Evolutionary conservation across 2,888 invertebrate genomes (phyloP).

Genomic region (Cantharis rustica): DNA sequence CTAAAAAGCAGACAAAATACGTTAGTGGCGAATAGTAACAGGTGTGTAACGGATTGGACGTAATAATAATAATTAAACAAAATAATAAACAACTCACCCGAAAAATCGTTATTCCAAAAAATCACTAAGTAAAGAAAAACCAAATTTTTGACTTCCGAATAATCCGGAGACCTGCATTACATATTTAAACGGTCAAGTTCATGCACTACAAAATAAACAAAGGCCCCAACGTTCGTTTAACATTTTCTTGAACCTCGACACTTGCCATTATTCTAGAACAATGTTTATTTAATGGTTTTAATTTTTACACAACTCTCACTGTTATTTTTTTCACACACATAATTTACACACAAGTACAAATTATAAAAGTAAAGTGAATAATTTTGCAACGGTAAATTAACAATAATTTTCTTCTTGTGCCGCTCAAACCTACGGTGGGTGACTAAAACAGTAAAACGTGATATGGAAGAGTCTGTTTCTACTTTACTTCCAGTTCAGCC

Average conservation of each 20-base stretch:
- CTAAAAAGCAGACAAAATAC: neutral
- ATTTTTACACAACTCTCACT: neutral
- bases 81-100: neutral
- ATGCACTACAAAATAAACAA: slow-evolving; percentile 16
- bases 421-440: slow-evolving; percentile 9
- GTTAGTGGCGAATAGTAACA: neutral
- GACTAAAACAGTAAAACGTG: slow-evolving; percentile 17
- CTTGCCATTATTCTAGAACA: neutral
- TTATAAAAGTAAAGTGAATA: slow-evolving; percentile 12
- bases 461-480: slow-evolving; percentile 12
- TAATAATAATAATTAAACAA: neutral
- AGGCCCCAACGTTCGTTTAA: slow-evolving; percentile 9
- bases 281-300: neutral
- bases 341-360: slow-evolving; percentile 4
- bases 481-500: slow-evolving; percentile 3
- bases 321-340: slow-evolving; percentile 5
- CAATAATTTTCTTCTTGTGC: neutral
- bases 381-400: slow-evolving; percentile 16
- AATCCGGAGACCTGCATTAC: neutral
- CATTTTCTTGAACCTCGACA: neutral
- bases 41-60: neutral
- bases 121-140: neutral
- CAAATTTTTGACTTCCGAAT: neutral
- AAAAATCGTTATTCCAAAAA: neutral
- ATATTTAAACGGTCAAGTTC: slow-evolving; percentile 7